These are phyloP conservation scores for Larimichthys crocea DNA, from an alignment of 2,113 vertebrate species.

Conservation along the genomic window DNA sequence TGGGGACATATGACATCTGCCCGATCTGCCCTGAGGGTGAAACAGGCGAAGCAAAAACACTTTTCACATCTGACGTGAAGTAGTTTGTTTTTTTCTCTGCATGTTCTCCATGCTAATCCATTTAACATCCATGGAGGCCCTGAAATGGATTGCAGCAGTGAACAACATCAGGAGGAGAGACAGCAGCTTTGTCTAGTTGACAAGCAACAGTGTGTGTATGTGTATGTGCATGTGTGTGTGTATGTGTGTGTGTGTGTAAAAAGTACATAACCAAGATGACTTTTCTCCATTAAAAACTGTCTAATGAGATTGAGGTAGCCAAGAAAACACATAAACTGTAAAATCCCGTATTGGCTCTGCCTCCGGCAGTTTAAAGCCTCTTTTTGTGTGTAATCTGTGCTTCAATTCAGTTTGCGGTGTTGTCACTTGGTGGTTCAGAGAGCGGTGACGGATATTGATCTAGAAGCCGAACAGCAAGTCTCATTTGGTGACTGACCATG, in stretches of 20 bases:
- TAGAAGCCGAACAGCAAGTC: background rate
- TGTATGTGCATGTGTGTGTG: too few relatives aligned
- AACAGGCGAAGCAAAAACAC: constrained; percentile 20
- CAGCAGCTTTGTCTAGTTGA: constrained; percentile 36
- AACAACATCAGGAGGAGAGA: constrained; percentile 17
- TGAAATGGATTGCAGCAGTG: constrained; percentile 19
- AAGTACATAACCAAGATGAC: background rate
- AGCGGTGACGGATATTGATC: constrained; percentile 50
- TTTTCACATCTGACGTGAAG: constrained; percentile 44
- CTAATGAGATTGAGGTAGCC: constrained; percentile 13
- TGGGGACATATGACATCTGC: constrained; percentile 22
- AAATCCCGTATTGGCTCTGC: constrained; percentile 18
- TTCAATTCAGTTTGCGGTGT: background rate
- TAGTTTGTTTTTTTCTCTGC: constrained; percentile 21
- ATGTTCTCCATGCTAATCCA: constrained; percentile 18
- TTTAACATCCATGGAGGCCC: constrained; percentile 18
- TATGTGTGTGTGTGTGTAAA: constrained; percentile 3
- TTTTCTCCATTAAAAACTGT: constrained; percentile 27
- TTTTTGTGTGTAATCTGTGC: constrained; percentile 18
- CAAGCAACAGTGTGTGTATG: constrained; percentile 12
- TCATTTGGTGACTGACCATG: constrained; percentile 7
- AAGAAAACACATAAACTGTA: constrained; percentile 17
- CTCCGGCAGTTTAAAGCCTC: background rate
- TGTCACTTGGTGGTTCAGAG: background rate
- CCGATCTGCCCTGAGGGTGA: constrained; percentile 1